Evolutionary conservation across 2,113 vertebrate species (phyloP), one percentile per base, ranked within the genome.

Genomic region (Hyaena hyaena): DNA sequence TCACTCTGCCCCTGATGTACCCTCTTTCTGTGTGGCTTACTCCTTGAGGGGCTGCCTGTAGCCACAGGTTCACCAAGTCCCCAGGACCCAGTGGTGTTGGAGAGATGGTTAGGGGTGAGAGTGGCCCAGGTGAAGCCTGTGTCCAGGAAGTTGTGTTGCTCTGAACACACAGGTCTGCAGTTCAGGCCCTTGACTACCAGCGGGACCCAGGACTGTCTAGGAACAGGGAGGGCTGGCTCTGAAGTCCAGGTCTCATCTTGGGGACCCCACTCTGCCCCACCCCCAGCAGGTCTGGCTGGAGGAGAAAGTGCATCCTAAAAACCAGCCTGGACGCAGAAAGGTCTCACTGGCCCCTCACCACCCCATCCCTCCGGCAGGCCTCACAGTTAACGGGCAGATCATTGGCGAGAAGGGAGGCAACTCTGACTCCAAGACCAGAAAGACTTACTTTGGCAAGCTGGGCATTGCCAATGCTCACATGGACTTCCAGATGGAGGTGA

Each of bases 381-480:
- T 99, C 98, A 98, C 98, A 69, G 99, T 99, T 45, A 99, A 99
- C n/a, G 99, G 99, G 15, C 98, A 99, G 97, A 99, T 99, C 92
- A 99, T 99, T 82, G 99, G 99, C 66, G 99, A 99, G 82, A 99
- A 99, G 98, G 98, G 92, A 96, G 74, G 86, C 50, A 98, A 98
- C 6, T 96, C 95, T 33, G 86, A 95, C 85, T 95, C 97, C 24
- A 98, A 98, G 63, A 97, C 98, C 94, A 98, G 99, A 12, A 99
- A 99, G 82, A 99, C 99, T 0, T 99, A 99, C 97, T 99, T 99
- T 98, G 99, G 99, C 82, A 99, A 98, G 90, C 98, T 99, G 98
- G 99, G 99, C 86, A 99, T 99, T 91, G n/a, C 98, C 97, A 99
- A 98, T 68, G 90, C 97, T 79, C 96, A 94, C 14, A 97, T 99